phyloP scores from a whole-genome alignment of 2,113 vertebrate species.

The Fregata magnificens region DNA sequence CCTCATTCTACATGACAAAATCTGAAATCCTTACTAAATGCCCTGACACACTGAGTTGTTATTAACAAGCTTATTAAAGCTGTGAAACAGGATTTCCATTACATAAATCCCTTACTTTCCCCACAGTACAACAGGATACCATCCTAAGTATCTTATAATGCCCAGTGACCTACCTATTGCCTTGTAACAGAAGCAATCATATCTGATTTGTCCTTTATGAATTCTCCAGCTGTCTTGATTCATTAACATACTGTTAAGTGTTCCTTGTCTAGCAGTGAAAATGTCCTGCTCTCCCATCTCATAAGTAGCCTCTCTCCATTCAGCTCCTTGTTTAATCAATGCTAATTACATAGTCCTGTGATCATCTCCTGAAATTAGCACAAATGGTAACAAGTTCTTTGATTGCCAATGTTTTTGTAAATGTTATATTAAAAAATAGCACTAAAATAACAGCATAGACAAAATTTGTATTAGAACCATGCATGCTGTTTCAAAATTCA shows the following conservation, averaged over 20 bases:
- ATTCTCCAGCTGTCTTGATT: slow-evolving; percentile 41
- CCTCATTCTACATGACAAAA: slow-evolving; percentile 1
- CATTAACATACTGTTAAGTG: slow-evolving; percentile 51
- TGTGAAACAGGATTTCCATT: slow-evolving; percentile 51
- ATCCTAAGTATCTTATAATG: slow-evolving; percentile 21
- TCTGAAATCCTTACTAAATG: slow-evolving; percentile 48
- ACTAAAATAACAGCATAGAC: slow-evolving; percentile 21
- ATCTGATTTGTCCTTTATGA: slow-evolving; percentile 51
- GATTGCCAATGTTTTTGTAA: slow-evolving; percentile 55
- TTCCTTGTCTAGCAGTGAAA: slow-evolving; percentile 28
- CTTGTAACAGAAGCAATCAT: slow-evolving; percentile 47
- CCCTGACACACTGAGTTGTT: not conserved
- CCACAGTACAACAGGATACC: slow-evolving; percentile 3
- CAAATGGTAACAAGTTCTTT: slow-evolving; percentile 52
- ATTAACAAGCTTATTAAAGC: slow-evolving; percentile 57
- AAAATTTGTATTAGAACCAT: not conserved
- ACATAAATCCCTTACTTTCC: slow-evolving; percentile 9
- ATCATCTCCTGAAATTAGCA: slow-evolving; percentile 61
- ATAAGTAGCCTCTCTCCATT: slow-evolving; percentile 46
- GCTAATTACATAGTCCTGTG: slow-evolving; percentile 64
- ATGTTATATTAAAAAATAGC: slow-evolving; percentile 44
- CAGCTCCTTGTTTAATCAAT: slow-evolving; percentile 70
- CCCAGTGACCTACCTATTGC: slow-evolving; percentile 61
- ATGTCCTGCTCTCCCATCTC: slow-evolving; percentile 31
- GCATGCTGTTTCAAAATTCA: not conserved